A percentile compares a stretch with the other conserved stretches of the same genome.
phyloP scores from a whole-genome alignment of 2,888 invertebrate genomes.

The Apotomis betuletana region DNA sequence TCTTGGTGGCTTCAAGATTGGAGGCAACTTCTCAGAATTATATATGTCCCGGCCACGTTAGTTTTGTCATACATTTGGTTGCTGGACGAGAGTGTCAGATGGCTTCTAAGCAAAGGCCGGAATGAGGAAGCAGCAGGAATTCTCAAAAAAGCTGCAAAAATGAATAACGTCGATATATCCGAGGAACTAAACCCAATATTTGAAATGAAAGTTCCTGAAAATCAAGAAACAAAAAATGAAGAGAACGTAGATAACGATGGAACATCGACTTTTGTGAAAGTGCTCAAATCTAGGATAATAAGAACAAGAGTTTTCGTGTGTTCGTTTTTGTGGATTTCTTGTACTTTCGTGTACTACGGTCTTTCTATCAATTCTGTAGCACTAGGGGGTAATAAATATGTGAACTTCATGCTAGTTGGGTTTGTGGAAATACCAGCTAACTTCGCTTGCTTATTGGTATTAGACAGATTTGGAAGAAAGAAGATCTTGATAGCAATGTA shows the following conservation, averaged over 20 bases:
- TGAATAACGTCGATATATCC: conserved; percentile 83
- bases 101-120: conserved; percentile 88
- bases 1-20: conserved; percentile 89
- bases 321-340: conserved; percentile 90
- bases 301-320: conserved; percentile 84
- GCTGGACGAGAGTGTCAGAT: conserved; percentile 89
- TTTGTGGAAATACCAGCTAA: conserved; percentile 90
- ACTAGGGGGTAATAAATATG: conserved; percentile 88
- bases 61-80: conserved; percentile 88
- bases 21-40: conserved; percentile 86
- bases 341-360: conserved; percentile 91
- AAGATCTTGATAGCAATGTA: conserved; percentile 85
- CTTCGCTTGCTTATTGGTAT: conserved; percentile 83
- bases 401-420: conserved; percentile 88
- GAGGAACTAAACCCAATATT: conserved; percentile 70
- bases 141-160: conserved; percentile 85
- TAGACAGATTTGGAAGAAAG: conserved; percentile 86
- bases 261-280: conserved; percentile 65
- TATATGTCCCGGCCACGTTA: conserved; percentile 88
- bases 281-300: conserved; percentile 82
- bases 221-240: conserved; percentile 49
- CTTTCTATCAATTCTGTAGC: conserved; percentile 90
- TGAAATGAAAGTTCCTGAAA: conserved; percentile 45
- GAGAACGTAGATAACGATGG: conserved; percentile 46
- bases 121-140: conserved; percentile 85